phyloP scores from a whole-genome alignment of 2,888 invertebrate genomes.

The Drosophila neutralis region DNA sequence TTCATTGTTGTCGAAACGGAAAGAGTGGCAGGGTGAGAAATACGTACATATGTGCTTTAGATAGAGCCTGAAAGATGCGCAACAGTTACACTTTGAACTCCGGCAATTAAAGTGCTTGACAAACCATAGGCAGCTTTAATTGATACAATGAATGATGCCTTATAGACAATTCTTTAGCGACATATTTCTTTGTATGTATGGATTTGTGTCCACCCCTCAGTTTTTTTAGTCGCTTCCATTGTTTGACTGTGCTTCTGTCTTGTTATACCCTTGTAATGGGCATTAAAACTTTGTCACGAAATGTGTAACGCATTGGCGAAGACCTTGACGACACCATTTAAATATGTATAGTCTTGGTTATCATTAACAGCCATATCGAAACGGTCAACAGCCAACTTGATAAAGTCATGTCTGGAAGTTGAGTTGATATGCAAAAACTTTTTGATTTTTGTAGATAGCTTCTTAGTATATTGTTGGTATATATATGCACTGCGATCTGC shows the following conservation, averaged over 20 bases:
- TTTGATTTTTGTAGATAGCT: neutral
- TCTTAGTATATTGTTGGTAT: neutral
- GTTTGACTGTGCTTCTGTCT: constrained; percentile 25
- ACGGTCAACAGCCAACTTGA: neutral
- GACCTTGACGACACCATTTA: neutral
- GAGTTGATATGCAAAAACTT: neutral
- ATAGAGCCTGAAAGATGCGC: constrained; percentile 17
- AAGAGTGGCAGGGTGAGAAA: neutral
- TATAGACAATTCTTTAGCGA: constrained; percentile 14
- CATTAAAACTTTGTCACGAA: constrained; percentile 5
- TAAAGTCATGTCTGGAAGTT: neutral
- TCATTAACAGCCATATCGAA: neutral
- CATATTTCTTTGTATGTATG: neutral
- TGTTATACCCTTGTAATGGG: constrained; percentile 9
- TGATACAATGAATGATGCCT: constrained; percentile 20
- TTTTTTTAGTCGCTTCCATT: constrained; percentile 17
- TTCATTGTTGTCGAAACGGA: constrained; percentile 33
- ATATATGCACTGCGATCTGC: neutral
- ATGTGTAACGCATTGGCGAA: neutral
- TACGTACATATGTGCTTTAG: neutral
- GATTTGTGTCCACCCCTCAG: constrained; percentile 2
- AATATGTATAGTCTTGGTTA: neutral
- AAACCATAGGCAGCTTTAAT: constrained; percentile 39
- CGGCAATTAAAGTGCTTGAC: constrained; percentile 61
- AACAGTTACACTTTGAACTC: constrained; percentile 74